Evolutionary conservation across 2,888 invertebrate species (phyloP).

Genomic region (Dasysyrphus albostriatus): DNA sequence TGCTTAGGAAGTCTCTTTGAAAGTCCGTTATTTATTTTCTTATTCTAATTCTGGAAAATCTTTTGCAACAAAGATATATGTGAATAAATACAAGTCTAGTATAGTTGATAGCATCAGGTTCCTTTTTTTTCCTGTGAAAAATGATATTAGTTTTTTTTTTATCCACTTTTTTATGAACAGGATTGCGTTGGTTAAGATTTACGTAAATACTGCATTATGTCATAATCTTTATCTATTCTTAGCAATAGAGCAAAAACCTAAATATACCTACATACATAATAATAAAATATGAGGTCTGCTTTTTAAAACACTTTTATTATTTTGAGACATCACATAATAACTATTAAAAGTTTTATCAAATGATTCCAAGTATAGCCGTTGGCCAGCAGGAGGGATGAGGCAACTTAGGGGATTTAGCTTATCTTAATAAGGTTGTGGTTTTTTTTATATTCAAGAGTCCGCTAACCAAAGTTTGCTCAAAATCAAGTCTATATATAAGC

Average conservation of each 20-base stretch:
- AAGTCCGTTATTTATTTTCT: slow-evolving; percentile 24
- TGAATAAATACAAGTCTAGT: slow-evolving; percentile 8
- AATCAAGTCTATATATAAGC: too few species aligned
- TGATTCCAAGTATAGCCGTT: too few species aligned
- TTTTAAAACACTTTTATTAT: too few species aligned
- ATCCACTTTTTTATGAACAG: background rate
- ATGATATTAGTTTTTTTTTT: background rate
- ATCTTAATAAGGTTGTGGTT: too few species aligned
- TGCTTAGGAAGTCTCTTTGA: slow-evolving; percentile 39
- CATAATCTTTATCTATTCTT: background rate
- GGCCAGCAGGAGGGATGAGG: too few species aligned
- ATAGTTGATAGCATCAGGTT: slow-evolving; percentile 21
- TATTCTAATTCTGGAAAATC: slow-evolving; percentile 32
- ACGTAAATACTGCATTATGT: background rate
- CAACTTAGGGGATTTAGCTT: too few species aligned
- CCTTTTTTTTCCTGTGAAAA: slow-evolving; percentile 1
- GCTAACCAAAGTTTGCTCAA: too few species aligned
- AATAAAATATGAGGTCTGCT: background rate
- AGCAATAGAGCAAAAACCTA: background rate
- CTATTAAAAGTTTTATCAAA: too few species aligned
- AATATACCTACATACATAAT: too few species aligned
- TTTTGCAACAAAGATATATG: slow-evolving; percentile 7
- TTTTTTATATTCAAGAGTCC: too few species aligned
- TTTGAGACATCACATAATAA: too few species aligned
- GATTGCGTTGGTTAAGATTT: background rate